phyloP scores from a whole-genome alignment of 2,797 vertebrate genomes.

The Acipenser oxyrinchus region DNA sequence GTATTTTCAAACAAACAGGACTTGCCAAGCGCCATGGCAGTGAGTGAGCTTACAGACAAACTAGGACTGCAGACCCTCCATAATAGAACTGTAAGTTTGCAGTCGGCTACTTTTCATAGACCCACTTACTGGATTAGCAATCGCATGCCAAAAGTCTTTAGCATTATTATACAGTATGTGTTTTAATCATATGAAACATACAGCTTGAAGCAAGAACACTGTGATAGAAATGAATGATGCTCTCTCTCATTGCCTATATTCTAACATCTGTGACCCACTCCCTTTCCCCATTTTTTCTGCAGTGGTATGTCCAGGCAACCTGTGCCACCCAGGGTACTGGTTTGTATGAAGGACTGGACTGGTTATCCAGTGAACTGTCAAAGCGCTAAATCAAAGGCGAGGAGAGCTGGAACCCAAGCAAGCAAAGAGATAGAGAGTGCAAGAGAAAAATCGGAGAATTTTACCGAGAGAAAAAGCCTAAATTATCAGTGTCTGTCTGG shows the following conservation, averaged over 20 bases:
- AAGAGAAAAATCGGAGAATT: conserved; percentile 32
- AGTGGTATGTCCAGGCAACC: conserved; percentile 77
- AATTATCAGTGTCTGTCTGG: conserved; percentile 36
- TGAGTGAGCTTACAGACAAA: conserved; percentile 72
- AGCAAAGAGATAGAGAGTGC: conserved; percentile 19
- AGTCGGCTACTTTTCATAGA: background rate
- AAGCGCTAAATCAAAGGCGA: conserved; percentile 50
- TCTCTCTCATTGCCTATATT: background rate
- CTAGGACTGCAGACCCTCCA: conserved; percentile 65
- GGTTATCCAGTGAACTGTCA: conserved; percentile 67
- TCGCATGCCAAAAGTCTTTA: too few relatives aligned
- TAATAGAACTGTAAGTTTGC: conserved; percentile 63
- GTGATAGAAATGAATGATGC: too few relatives aligned
- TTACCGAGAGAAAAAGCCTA: conserved; percentile 32
- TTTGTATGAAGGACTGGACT: conserved; percentile 75
- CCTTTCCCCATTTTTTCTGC: conserved; percentile 26
- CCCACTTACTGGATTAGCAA: too few relatives aligned
- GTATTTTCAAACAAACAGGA: conserved; percentile 86
- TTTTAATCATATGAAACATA: too few relatives aligned
- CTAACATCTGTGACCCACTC: background rate
- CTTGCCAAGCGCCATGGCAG: conserved; percentile 74
- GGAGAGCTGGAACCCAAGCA: conserved; percentile 27
- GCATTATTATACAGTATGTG: too few relatives aligned
- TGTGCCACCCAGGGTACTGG: conserved; percentile 76
- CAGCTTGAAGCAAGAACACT: too few relatives aligned